Evolutionary conservation across 2,888 invertebrate genomes (phyloP).

Genomic region (Chalcis sispes): DNA sequence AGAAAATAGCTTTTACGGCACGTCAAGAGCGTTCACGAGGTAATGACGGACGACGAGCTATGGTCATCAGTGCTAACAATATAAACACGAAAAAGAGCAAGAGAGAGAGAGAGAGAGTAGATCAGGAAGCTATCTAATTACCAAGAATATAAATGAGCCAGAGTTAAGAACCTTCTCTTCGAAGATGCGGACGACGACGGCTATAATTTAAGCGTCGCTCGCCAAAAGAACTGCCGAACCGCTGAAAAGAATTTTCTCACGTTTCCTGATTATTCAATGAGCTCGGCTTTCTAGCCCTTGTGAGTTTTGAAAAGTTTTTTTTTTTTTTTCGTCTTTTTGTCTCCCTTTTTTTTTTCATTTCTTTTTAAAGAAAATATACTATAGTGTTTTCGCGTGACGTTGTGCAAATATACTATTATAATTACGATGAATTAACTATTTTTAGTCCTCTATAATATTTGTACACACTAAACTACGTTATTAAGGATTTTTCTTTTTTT

Average conservation of each 20-base stretch:
- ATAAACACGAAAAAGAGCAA: constrained; percentile 58
- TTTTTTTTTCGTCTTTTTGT: no score
- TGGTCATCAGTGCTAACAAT: constrained; percentile 61
- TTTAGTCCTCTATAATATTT: no score
- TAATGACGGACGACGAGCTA: constrained; percentile 64
- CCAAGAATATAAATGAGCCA: constrained; percentile 70
- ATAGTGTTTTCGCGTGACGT: no score
- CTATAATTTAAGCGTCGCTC: constrained; percentile 45
- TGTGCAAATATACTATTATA: no score
- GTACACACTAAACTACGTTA: no score
- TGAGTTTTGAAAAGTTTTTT: no score
- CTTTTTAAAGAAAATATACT: no score
- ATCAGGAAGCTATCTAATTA: constrained; percentile 70
- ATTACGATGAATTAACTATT: no score
- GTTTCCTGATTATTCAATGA: constrained; percentile 16
- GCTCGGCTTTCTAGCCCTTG: no score
- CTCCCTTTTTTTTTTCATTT: no score
- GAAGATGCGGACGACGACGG: constrained; percentile 54
- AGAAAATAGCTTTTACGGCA: constrained; percentile 51
- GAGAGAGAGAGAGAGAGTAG: no score
- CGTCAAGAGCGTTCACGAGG: constrained; percentile 51
- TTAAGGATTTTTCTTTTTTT: no score
- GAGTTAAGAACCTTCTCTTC: constrained; percentile 42
- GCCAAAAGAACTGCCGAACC: constrained; percentile 7
- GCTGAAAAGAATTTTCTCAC: constrained; percentile 34